phyloP scores from a whole-genome alignment of 1,140 invertebrate genomes.

The Centruroides vittatus region DNA sequence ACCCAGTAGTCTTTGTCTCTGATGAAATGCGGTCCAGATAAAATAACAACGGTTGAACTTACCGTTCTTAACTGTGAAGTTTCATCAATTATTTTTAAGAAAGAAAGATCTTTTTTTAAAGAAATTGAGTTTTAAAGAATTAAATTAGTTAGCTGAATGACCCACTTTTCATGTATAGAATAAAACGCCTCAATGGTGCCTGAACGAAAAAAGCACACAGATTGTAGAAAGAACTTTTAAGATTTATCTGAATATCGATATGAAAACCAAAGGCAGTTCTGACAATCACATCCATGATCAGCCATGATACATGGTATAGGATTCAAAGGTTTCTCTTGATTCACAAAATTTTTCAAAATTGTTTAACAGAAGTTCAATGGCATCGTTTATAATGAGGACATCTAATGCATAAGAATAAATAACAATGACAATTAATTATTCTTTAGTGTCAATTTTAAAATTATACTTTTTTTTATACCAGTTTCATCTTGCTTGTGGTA shows the following conservation, averaged over 20 bases:
- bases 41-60: too few relatives aligned
- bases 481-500: constrained; percentile 40
- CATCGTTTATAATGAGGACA: constrained; percentile 27
- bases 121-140: too few relatives aligned
- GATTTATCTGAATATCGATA: constrained; percentile 25
- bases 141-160: too few relatives aligned
- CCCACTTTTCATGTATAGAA: too few relatives aligned
- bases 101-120: too few relatives aligned
- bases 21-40: too few relatives aligned
- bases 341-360: constrained; percentile 18
- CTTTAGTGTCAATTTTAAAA: too few relatives aligned
- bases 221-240: neutral
- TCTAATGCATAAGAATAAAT: constrained; percentile 13
- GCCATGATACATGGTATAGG: constrained; percentile 29
- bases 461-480: constrained; percentile 12
- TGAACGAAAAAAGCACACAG: too few relatives aligned
- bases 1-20: too few relatives aligned
- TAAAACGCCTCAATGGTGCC: too few relatives aligned
- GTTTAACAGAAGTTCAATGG: constrained; percentile 21
- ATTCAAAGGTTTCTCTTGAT: constrained; percentile 19
- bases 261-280: constrained; percentile 35
- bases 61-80: too few relatives aligned
- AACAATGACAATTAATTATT: neutral
- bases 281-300: constrained; percentile 36
- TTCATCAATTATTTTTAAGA: too few relatives aligned